Evolutionary conservation across 2,888 invertebrate species (phyloP), one percentile per base, ranked within the genome.

Genomic region (Adela reaumurella): DNA sequence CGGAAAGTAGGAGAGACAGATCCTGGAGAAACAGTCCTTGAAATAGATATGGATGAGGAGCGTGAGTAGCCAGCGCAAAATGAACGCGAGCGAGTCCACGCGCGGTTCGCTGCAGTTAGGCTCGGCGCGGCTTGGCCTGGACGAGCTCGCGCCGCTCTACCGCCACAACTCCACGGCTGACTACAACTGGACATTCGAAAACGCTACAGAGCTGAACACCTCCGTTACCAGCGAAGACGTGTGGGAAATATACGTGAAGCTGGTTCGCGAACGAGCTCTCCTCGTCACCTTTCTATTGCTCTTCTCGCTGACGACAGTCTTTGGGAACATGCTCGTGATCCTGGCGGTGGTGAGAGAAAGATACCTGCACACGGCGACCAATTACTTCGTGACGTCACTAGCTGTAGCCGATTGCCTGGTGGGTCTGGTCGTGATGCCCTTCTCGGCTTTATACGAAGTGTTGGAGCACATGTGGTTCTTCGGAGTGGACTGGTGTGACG

Each of bases 361-460:
- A 17, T 97, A 97, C 62, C 82, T 99, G 4, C 94, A 97, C 66
- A 97, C 97, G 10, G 94, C 97, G 8, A 98, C 98, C 6, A 97
- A 97, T 70, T 98, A 97, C 65, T 94, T 98, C 68, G 94, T 98
- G 53, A 96, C 97, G 10, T 97, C 97, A 14, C 74, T 98, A 53
- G 98, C 98, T 1, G 92, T 96, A 19, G 97, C 98, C 1, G 98
- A 98, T 67, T 94, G 97, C 59, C 81, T 98, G 44, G 97, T 98
- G 3, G 98, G 98, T 0, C 78, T 96, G 46, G 92, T 97, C 3
- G 98, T 99, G 46, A 98, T 98, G 98, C 98, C 98, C 0, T 95
- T 98, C 70, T 92, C 93, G 53, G 94, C 94, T 0, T 81, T 94
- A 14, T 93, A 94, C 65, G 94, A 95, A 70, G 90, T 93, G 14